Percentiles rank a stretch among this genome's conserved stretches.
Evolutionary conservation across 2,888 invertebrate species (phyloP).

Genomic region (Nephrocerus scutellatus): DNA sequence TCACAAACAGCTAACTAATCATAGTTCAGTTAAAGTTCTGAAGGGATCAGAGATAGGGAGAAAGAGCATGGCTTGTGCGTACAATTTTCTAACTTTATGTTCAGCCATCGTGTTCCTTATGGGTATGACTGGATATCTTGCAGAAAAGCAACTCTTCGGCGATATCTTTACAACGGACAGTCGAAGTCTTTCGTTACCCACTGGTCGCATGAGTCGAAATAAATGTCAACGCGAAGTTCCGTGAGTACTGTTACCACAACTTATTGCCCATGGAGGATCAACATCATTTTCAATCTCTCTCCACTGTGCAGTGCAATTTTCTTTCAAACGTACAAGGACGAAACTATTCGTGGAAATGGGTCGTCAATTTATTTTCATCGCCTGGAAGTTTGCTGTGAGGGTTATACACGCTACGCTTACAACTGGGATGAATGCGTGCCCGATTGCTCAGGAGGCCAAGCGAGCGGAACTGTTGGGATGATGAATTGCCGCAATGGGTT

Average conservation of each 20-base stretch:
- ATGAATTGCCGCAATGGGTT: constrained; percentile 49
- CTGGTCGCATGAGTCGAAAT: constrained; percentile 7
- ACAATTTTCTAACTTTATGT: no score
- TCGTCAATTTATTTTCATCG: constrained; percentile 49
- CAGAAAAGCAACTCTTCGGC: constrained; percentile 20
- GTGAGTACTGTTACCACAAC: constrained; percentile 28
- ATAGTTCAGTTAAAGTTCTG: no score
- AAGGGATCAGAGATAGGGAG: no score
- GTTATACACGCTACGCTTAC: constrained; percentile 57
- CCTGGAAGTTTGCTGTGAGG: constrained; percentile 63
- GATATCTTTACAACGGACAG: constrained; percentile 23
- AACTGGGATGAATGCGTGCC: constrained; percentile 48
- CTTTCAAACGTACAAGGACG: constrained; percentile 33
- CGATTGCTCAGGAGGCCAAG: constrained; percentile 41
- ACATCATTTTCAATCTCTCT: not conserved
- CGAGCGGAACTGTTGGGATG: no score
- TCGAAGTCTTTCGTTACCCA: constrained; percentile 19
- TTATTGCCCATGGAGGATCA: no score
- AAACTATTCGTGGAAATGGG: constrained; percentile 45
- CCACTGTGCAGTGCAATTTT: constrained; percentile 30
- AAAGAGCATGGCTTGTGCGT: no score
- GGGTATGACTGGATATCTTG: no score
- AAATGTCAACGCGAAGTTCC: constrained; percentile 36
- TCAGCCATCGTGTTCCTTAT: no score
- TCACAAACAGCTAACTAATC: no score